Evolutionary conservation across 2,797 vertebrate genomes (phyloP).

Genomic region (Pteronotus mesoamericanus): DNA sequence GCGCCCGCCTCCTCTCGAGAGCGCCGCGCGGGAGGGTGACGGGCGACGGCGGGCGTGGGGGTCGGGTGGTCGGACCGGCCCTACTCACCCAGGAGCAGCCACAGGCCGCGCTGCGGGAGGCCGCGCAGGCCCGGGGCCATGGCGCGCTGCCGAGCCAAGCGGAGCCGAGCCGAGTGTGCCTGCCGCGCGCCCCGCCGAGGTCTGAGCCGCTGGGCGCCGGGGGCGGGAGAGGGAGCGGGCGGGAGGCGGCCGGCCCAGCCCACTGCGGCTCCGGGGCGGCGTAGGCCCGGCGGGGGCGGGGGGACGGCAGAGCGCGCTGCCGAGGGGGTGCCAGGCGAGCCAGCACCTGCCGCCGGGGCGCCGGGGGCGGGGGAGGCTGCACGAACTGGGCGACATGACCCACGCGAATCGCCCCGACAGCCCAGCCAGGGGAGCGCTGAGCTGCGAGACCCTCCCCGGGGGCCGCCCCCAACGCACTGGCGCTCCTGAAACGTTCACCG

Average conservation of each 20-base stretch:
- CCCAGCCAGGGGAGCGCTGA: neutral
- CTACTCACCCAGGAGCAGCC: constrained; percentile 69
- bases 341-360: neutral
- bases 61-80: neutral
- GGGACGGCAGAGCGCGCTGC: neutral
- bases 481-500: neutral
- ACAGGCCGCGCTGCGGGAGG: constrained; percentile 36
- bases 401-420: neutral
- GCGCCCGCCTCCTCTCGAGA: neutral
- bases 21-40: too few relatives aligned
- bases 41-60: neutral
- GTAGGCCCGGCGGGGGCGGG: neutral
- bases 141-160: neutral
- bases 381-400: neutral
- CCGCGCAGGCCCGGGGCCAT: constrained; percentile 38
- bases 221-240: neutral
- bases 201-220: neutral
- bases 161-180: neutral
- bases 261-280: neutral
- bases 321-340: neutral
- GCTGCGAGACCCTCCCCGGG: neutral
- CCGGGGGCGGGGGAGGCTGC: neutral
- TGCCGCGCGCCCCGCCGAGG: neutral
- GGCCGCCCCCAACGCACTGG: rapidly evolving
- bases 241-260: constrained; percentile 15